Percentiles rank a stretch among this genome's conserved stretches.
Conservation (phyloP, 2,888 invertebrate species). For the Apomyelois bistriatella region DNA sequence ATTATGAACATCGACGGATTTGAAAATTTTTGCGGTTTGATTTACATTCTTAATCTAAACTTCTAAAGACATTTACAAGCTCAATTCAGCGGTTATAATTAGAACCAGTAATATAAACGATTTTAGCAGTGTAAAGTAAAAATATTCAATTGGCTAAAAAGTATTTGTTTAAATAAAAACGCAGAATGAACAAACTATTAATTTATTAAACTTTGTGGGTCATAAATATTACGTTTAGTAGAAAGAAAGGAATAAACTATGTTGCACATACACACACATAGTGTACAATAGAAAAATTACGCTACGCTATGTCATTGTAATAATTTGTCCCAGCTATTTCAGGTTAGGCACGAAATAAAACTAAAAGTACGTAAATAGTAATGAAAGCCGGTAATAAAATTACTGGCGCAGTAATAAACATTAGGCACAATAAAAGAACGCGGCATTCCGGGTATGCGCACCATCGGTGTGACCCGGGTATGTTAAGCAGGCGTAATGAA, state of each 20-base stretch:
- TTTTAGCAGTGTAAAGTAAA: background rate
- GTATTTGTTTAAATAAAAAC: too few relatives aligned
- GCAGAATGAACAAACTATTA: too few relatives aligned
- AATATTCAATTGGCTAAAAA: too few relatives aligned
- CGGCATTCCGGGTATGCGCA: constrained; percentile 29
- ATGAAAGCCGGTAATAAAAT: constrained; percentile 31
- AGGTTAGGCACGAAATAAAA: background rate
- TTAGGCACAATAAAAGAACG: constrained; percentile 46
- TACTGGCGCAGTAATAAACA: constrained; percentile 50
- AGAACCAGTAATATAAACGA: too few relatives aligned
- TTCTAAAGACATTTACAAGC: background rate
- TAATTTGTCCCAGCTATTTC: constrained; percentile 1
- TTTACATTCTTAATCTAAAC: constrained; percentile 11
- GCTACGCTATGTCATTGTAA: background rate
- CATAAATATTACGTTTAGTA: too few relatives aligned
- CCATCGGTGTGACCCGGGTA: constrained; percentile 34
- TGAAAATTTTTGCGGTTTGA: constrained; percentile 28
- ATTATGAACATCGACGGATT: constrained; percentile 58
- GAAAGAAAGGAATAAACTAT: too few relatives aligned
- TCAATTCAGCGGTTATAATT: too few relatives aligned
- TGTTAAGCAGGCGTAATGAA: constrained; percentile 70
- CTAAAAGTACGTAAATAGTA: constrained; percentile 5
- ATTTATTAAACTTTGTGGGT: too few relatives aligned
- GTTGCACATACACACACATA: too few relatives aligned
- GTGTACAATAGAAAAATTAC: too few relatives aligned